A percentile compares a stretch with the other conserved stretches of the same genome.
Evolutionary conservation across 2,113 vertebrate genomes (phyloP).

Genomic region (Nanorana parkeri): DNA sequence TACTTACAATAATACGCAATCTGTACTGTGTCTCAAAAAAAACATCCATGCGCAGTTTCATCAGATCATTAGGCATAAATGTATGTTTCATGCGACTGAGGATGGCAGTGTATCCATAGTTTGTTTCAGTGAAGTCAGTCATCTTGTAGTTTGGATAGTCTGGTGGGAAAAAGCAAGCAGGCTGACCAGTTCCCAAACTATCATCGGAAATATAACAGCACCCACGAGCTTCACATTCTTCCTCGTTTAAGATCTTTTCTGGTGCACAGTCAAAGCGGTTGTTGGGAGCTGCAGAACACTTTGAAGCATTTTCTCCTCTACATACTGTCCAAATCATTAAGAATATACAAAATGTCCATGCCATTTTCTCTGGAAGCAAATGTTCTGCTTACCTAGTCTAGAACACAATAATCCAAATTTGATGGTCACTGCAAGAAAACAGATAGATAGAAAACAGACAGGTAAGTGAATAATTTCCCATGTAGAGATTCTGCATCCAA

Average conservation of each 20-base stretch:
- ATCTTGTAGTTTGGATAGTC: conserved; percentile 78
- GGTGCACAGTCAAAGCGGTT: conserved; percentile 79
- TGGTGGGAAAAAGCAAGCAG: conserved; percentile 83
- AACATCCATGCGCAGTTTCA: conserved; percentile 75
- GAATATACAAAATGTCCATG: background rate
- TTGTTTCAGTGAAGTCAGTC: conserved; percentile 68
- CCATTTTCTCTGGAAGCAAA: background rate
- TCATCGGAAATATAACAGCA: conserved; percentile 73
- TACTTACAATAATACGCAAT: conserved; percentile 84
- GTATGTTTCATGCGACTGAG: conserved; percentile 68
- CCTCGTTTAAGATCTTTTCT: conserved; percentile 69
- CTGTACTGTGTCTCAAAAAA: conserved; percentile 75
- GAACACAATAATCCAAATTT: no score
- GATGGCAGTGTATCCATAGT: conserved; percentile 69
- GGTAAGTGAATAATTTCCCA: no score
- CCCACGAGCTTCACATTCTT: conserved; percentile 74
- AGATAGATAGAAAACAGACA: no score
- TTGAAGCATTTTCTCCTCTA: background rate
- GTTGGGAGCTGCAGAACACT: conserved; percentile 57
- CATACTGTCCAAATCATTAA: background rate
- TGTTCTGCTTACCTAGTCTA: no score
- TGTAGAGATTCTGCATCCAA: no score
- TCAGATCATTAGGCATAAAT: conserved; percentile 76
- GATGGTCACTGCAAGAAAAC: background rate
- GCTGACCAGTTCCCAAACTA: conserved; percentile 62